phyloP scores from a whole-genome alignment of 2,888 invertebrate genomes.

The Tillus elongatus region DNA sequence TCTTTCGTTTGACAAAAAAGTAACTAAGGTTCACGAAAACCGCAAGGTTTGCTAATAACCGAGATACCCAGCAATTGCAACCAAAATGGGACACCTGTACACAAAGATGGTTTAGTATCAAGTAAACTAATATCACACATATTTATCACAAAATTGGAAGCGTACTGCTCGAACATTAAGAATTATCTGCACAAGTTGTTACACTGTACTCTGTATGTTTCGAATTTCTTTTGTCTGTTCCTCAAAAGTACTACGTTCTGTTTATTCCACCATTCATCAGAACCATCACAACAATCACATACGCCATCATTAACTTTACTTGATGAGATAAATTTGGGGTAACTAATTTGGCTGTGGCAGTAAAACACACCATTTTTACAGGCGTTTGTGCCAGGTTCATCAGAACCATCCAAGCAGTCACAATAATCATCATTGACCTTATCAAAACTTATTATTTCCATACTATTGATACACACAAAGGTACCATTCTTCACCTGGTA shows the following conservation, averaged over 20 bases:
- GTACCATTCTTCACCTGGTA: conserved; percentile 8
- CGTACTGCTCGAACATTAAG: too few relatives aligned
- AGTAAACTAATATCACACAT: too few relatives aligned
- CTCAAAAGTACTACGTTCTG: too few relatives aligned
- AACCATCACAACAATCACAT: conserved; percentile 91
- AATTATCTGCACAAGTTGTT: too few relatives aligned
- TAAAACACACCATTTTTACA: conserved; percentile 78
- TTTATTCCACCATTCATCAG: conserved; percentile 60
- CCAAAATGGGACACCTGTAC: too few relatives aligned
- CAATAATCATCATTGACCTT: conserved; percentile 92
- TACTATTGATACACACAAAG: conserved; percentile 13
- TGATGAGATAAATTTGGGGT: conserved; percentile 53
- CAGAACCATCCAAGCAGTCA: conserved; percentile 87
- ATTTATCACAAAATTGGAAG: too few relatives aligned
- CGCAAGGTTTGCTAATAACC: too few relatives aligned
- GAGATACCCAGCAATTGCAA: too few relatives aligned
- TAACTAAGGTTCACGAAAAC: too few relatives aligned
- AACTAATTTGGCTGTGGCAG: conserved; percentile 54
- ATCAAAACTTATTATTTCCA: conserved; percentile 31
- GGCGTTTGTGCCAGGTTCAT: conserved; percentile 81
- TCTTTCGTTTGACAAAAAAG: too few relatives aligned
- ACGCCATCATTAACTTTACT: conserved; percentile 86
- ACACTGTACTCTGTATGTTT: conserved; percentile 73
- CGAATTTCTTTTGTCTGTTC: conserved; percentile 44
- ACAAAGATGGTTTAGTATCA: too few relatives aligned